phyloP scores from a whole-genome alignment of 2,113 vertebrate species.

The Phrynosoma blainvillii region DNA sequence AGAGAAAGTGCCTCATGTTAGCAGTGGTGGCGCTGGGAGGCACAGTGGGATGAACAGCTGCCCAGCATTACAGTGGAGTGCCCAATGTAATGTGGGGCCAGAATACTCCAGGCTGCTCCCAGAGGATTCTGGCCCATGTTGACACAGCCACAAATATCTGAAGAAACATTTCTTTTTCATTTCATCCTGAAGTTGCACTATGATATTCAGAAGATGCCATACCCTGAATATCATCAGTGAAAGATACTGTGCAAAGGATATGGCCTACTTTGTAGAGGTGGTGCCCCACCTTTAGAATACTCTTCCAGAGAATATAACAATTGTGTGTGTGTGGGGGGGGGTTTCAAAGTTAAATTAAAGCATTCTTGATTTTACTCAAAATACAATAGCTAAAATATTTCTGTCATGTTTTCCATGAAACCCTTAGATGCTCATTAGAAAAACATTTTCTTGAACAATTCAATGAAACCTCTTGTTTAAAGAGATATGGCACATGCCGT shows the following conservation, averaged over 20 bases:
- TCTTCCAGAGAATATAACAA: no score
- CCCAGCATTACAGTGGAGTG: no score
- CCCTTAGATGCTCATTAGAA: not conserved
- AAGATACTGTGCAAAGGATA: not conserved
- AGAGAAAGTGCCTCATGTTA: no score
- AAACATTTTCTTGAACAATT: not conserved
- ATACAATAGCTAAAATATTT: not conserved
- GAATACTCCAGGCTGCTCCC: no score
- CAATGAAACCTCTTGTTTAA: not conserved
- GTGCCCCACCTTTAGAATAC: not conserved
- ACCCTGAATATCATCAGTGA: not conserved
- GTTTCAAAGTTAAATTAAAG: not conserved
- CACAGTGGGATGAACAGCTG: no score
- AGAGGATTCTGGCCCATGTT: no score
- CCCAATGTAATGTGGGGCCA: no score
- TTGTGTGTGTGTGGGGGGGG: no score
- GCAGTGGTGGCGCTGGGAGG: no score
- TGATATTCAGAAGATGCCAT: not conserved
- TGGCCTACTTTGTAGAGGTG: not conserved
- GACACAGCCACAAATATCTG: no score
- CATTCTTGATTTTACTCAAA: not conserved
- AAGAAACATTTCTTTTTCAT: no score
- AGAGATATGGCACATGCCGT: not conserved
- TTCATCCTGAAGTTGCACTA: no score
- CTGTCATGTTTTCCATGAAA: not conserved